These are phyloP conservation scores for Yponomeuta sedellus DNA, from an alignment of 2,888 invertebrate species.

Conservation along the genomic window DNA sequence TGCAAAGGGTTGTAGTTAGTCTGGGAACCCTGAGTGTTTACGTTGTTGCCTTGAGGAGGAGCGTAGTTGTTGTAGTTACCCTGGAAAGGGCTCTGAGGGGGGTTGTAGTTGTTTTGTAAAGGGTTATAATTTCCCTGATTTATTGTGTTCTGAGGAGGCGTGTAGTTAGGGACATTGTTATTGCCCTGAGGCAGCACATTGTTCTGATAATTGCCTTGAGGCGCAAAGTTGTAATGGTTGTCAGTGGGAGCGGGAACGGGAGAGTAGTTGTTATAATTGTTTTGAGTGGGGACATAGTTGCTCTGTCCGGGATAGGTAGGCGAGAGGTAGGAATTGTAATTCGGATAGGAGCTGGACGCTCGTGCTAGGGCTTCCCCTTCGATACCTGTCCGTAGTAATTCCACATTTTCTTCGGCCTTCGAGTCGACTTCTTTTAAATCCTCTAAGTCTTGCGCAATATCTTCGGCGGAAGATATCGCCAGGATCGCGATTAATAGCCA, in stretches of 20 bases:
- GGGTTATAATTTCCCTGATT: conserved; percentile 27
- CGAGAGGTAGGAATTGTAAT: conserved; percentile 33
- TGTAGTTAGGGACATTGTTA: conserved; percentile 24
- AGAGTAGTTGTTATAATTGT: conserved; percentile 23
- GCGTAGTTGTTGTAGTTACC: conserved; percentile 23
- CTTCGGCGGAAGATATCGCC: conserved; percentile 51
- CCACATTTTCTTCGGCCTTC: conserved; percentile 41
- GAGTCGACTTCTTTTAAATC: conserved; percentile 37
- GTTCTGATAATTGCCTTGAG: conserved; percentile 23
- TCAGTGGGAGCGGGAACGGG: background rate
- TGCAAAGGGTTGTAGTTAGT: conserved; percentile 28
- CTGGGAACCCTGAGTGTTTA: too few species aligned
- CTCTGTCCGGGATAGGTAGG: conserved; percentile 23
- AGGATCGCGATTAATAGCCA: conserved; percentile 44
- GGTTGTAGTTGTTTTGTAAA: conserved; percentile 27
- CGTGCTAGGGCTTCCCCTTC: conserved; percentile 32
- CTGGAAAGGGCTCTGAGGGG: conserved; percentile 26
- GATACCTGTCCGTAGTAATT: conserved; percentile 36
- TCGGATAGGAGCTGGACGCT: conserved; percentile 32
- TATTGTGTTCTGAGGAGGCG: conserved; percentile 25
- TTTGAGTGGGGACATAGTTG: conserved; percentile 15
- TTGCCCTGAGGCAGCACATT: conserved; percentile 23
- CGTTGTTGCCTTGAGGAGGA: conserved; percentile 25
- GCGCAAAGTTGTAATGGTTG: conserved; percentile 17
- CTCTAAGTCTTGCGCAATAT: conserved; percentile 29